phyloP scores from a whole-genome alignment of 2,888 invertebrate species.

The Mongoloraphidia duomilia region DNA sequence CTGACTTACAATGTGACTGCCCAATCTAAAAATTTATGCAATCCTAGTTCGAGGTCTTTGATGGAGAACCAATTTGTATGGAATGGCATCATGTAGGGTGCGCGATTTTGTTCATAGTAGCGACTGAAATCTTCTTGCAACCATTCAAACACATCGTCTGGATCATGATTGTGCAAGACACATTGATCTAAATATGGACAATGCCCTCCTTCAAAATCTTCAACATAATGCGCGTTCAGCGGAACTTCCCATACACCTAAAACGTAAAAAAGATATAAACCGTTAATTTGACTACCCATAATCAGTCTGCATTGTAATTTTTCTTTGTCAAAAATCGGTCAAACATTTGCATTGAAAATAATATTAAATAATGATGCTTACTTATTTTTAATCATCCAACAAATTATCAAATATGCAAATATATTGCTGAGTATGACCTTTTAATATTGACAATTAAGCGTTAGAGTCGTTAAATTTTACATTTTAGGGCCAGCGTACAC shows the following conservation, averaged over 20 bases:
- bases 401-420: too few species aligned
- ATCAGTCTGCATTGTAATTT: neutral
- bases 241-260: conserved; percentile 85
- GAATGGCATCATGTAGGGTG: conserved; percentile 90
- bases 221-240: conserved; percentile 77
- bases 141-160: conserved; percentile 66
- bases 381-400: too few species aligned
- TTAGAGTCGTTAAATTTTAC: too few species aligned
- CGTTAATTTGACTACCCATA: neutral
- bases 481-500: too few species aligned
- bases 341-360: too few species aligned
- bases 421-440: too few species aligned
- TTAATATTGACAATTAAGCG: too few species aligned
- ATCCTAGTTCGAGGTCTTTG: conserved; percentile 63
- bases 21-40: conserved; percentile 79
- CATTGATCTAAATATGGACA: conserved; percentile 88
- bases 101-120: conserved; percentile 73
- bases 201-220: conserved; percentile 79
- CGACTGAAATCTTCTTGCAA: conserved; percentile 76
- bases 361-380: too few species aligned
- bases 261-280: conserved; percentile 12
- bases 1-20: conserved; percentile 51
- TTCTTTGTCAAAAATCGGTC: too few species aligned
- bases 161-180: conserved; percentile 75
- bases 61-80: conserved; percentile 95